Evolutionary conservation across 2,113 vertebrate genomes (phyloP).

Genomic region (Speoplatyrhinus poulsoni): DNA sequence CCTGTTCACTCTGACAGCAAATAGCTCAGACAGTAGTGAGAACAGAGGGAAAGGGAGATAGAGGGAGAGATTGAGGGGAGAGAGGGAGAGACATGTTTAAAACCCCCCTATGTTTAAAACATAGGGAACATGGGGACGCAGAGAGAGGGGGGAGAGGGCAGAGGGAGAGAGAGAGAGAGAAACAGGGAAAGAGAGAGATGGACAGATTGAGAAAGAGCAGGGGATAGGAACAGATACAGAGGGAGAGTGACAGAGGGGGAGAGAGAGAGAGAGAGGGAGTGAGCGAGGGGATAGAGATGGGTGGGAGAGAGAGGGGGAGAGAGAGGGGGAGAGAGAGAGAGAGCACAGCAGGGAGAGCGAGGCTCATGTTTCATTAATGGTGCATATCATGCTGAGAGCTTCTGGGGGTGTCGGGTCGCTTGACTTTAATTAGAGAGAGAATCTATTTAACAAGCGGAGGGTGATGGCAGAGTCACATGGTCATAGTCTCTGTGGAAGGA

Average conservation of each 20-base stretch:
- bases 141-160: constrained; percentile 21
- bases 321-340: not conserved
- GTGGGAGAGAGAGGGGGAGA: not conserved
- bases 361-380: constrained; percentile 58
- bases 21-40: not conserved
- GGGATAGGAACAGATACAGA: too few species aligned
- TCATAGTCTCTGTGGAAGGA: constrained; percentile 16
- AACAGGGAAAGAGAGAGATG: too few species aligned
- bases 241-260: too few species aligned
- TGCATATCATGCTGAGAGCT: constrained; percentile 10
- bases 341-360: not conserved
- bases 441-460: constrained; percentile 53
- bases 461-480: constrained; percentile 41
- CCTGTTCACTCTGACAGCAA: constrained; percentile 35
- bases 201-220: too few species aligned
- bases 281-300: too few species aligned
- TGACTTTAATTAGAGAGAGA: constrained; percentile 47
- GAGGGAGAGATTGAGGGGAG: not conserved
- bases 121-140: not conserved
- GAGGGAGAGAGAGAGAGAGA: too few species aligned
- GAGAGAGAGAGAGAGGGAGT: too few species aligned
- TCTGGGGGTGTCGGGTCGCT: not conserved
- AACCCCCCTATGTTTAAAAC: too few species aligned
- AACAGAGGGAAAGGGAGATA: not conserved
- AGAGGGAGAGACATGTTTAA: not conserved